Base-by-base conservation (phyloP, 2,888 invertebrate species). In the Fragum sueziense region DNA sequence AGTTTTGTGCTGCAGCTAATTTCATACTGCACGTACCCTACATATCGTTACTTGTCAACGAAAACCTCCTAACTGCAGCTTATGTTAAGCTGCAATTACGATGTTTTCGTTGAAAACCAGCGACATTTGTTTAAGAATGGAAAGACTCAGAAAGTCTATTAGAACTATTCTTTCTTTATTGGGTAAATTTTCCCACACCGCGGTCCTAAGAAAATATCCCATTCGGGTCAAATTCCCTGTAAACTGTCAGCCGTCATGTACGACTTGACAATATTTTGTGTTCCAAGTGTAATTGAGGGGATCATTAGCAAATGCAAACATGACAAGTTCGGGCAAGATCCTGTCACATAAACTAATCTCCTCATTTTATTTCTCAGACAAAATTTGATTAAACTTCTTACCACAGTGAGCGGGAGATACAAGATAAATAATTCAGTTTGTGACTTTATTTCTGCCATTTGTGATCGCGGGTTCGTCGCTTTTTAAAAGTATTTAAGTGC, bases 271-370 rank as follows among this genome's bases (percentile, higher is more conserved):
- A 25, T 17, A 65, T 25, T 22, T 25, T 41, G 14, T 65, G 65
- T 65, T 65, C 33, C 9, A 37, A 2, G 65, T 65, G 41, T 41
- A 41, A 37, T 65, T 34, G 6, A n/a, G 41, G 41, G 22, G 65
- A 65, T 37, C 65, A 65, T 65, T 65, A 65, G 65, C 41, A 29
- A 25, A 25, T 65, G 65, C 34, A 34, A 41, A 41, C 41, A 65
- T 25, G 65, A 65, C 65, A 65, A n/a, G n/a, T 61, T 6, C 33
- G 17, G n/a, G 31, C 33, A n/a, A 9, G n/a, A 9, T n/a, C 47
- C 47, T 47, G 47, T 47, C 47, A 47, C 47, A 47, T 47, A 47
- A 47, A 47, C 47, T n/a, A 47, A 47, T n/a, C 47, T 3, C 47
- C 20, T 47, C 47, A 9, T 47, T 47, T n/a, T n/a, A 57, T 57